Conservation (phyloP, 2,797 vertebrate genomes). For the Peromyscus aztecus region DNA sequence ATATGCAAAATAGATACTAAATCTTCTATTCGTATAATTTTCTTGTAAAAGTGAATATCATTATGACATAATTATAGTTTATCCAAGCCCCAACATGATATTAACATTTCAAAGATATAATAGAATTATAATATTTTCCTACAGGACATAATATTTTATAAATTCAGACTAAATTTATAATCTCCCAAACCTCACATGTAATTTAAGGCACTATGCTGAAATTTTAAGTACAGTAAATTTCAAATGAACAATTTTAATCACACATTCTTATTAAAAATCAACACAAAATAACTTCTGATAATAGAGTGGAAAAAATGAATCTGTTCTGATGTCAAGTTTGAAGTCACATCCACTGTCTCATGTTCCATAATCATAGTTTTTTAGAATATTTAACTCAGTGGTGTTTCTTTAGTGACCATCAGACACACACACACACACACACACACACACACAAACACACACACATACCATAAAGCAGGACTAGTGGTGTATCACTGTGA, state of each 20-base stretch:
- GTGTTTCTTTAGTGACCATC: not conserved
- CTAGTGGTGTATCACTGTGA: not conserved
- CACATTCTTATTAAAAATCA: not conserved
- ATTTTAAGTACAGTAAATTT: constrained; percentile 37
- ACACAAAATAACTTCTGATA: not conserved
- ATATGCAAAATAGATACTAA: constrained; percentile 63
- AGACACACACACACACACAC: not conserved
- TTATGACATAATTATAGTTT: constrained; percentile 77
- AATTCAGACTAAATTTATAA: constrained; percentile 25
- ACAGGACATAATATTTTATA: constrained; percentile 68
- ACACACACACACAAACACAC: not conserved
- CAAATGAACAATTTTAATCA: not conserved
- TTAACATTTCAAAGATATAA: constrained; percentile 75
- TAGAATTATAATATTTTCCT: constrained; percentile 67
- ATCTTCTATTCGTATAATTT: constrained; percentile 66
- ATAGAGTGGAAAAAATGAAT: not conserved
- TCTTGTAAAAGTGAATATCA: constrained; percentile 69
- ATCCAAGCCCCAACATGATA: constrained; percentile 48
- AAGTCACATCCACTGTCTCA: not conserved
- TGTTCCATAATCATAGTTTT: not conserved
- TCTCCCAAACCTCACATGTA: constrained; percentile 13
- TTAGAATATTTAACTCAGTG: not conserved
- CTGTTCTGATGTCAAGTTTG: not conserved
- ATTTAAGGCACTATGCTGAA: not conserved
- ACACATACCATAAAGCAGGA: not conserved